A percentile compares a stretch with the other conserved stretches of the same genome.
Conservation (phyloP, 2,888 invertebrate species). For the Hypolimnas misippus region DNA sequence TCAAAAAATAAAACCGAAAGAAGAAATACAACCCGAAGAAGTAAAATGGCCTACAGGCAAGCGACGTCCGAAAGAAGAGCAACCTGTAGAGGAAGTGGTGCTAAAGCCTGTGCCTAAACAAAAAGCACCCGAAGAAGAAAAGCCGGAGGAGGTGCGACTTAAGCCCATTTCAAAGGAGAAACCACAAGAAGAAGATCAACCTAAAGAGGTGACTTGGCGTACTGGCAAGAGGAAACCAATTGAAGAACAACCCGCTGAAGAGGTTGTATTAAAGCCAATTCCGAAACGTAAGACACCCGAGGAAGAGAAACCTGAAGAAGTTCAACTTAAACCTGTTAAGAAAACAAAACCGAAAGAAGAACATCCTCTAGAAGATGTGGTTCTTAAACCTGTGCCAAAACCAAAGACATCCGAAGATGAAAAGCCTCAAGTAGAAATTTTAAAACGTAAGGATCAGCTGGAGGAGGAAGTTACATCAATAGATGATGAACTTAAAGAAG, state of each 20-base stretch:
- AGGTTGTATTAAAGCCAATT: constrained; percentile 74
- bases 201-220: constrained; percentile 61
- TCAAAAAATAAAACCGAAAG: constrained; percentile 35
- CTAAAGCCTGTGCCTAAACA: constrained; percentile 64
- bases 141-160: constrained; percentile 51
- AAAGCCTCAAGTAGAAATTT: constrained; percentile 60
- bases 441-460: constrained; percentile 42
- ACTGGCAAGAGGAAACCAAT: constrained; percentile 58
- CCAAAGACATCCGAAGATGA: constrained; percentile 53
- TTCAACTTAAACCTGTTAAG: constrained; percentile 52
- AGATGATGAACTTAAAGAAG: constrained; percentile 50
- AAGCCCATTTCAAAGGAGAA: constrained; percentile 51
- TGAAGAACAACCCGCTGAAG: constrained; percentile 56
- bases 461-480: not conserved
- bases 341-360: constrained; percentile 46
- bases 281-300: constrained; percentile 58
- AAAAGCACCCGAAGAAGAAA: constrained; percentile 53
- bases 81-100: constrained; percentile 62
- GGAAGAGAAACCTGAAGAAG: constrained; percentile 51
- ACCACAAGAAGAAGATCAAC: constrained; percentile 53
- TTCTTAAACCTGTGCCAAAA: constrained; percentile 63
- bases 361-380: constrained; percentile 62
- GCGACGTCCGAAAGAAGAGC: constrained; percentile 55
- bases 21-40: constrained; percentile 54
- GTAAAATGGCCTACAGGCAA: constrained; percentile 55